A percentile compares a stretch with the other conserved stretches of the same genome.
Evolutionary conservation across 2,888 invertebrate species (phyloP).

Genomic region (Agonopterix alstromeriana): DNA sequence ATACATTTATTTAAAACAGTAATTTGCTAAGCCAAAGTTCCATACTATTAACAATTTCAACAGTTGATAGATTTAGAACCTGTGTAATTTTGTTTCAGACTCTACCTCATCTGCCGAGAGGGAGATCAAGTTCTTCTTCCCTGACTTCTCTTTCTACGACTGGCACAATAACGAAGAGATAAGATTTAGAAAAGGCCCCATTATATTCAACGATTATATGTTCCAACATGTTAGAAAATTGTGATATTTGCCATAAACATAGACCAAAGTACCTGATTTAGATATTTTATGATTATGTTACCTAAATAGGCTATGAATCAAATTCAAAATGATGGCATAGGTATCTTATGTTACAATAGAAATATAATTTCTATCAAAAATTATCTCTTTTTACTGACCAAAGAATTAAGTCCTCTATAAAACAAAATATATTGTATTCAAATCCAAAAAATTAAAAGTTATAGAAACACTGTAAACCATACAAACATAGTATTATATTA

Average conservation of each 20-base stretch:
- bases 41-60: no score
- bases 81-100: slow-evolving; percentile 73
- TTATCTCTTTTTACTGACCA: slow-evolving; percentile 27
- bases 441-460: slow-evolving; percentile 41
- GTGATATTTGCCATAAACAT: slow-evolving; percentile 14
- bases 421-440: slow-evolving; percentile 51
- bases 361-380: slow-evolving; percentile 29
- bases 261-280: slow-evolving; percentile 14
- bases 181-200: slow-evolving; percentile 60
- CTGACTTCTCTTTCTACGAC: slow-evolving; percentile 82
- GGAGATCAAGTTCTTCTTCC: slow-evolving; percentile 91
- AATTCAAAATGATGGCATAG: slow-evolving; percentile 1
- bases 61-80: no score
- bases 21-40: no score
- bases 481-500: slow-evolving; percentile 39
- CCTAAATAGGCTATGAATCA: background rate
- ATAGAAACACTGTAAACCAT: slow-evolving; percentile 68
- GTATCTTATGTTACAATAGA: slow-evolving; percentile 14
- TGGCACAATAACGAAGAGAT: slow-evolving; percentile 80
- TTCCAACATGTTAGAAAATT: slow-evolving; percentile 74
- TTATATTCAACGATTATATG: slow-evolving; percentile 68
- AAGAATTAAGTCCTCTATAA: slow-evolving; percentile 34
- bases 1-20: no score
- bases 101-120: slow-evolving; percentile 82
- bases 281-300: background rate